phyloP scores from a whole-genome alignment of 2,888 invertebrate species.

The Andrena flavipes region DNA sequence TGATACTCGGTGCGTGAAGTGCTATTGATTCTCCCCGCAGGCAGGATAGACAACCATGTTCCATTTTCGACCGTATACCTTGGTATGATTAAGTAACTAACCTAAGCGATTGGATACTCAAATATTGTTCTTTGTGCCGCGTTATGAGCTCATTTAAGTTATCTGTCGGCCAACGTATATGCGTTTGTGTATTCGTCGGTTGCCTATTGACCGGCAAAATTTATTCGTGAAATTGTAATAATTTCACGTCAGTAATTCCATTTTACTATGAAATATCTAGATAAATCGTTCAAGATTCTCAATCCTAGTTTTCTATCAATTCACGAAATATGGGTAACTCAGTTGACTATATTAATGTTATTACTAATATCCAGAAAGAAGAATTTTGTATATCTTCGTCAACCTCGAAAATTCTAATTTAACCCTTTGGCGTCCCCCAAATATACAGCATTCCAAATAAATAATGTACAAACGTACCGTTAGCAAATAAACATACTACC shows the following conservation, averaged over 20 bases:
- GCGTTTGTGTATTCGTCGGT: conserved; percentile 29
- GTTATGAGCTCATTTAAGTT: conserved; percentile 45
- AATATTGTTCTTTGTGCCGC: conserved; percentile 46
- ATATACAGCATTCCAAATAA: no score
- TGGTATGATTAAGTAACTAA: conserved; percentile 62
- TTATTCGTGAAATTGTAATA: background rate
- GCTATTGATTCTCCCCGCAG: conserved; percentile 78
- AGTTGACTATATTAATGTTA: background rate
- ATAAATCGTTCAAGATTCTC: background rate
- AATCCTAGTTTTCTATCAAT: background rate
- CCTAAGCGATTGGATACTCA: conserved; percentile 52
- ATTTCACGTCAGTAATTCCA: background rate
- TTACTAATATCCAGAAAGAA: background rate
- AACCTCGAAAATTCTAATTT: no score
- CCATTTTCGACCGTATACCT: conserved; percentile 75
- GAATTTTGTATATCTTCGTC: no score
- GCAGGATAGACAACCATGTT: conserved; percentile 76
- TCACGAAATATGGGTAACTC: no score
- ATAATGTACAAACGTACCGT: no score
- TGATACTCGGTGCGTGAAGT: conserved; percentile 78
- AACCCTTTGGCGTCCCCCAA: no score
- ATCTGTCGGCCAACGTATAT: conserved; percentile 37
- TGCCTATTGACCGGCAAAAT: conserved; percentile 3
- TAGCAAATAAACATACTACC: no score
- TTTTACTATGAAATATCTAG: background rate